These are phyloP conservation scores for Coptodon rendalli DNA, from an alignment of 2,113 vertebrate species.

Conservation along the genomic window DNA sequence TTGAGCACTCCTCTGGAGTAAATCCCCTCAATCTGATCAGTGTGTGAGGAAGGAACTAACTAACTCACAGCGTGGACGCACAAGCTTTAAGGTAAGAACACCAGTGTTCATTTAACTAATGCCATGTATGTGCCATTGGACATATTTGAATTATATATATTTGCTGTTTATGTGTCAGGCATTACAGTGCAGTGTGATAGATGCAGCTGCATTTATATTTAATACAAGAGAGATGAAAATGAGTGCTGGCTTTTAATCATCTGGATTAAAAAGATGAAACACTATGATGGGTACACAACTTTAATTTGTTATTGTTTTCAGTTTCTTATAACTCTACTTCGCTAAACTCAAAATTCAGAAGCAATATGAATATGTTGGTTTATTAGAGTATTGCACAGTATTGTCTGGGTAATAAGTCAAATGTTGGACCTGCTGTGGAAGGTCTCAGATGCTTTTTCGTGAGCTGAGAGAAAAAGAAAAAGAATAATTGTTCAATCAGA, in stretches of 20 bases:
- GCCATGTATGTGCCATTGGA: background rate
- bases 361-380: background rate
- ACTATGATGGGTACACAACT: background rate
- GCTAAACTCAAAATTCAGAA: background rate
- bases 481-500: background rate
- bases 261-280: background rate
- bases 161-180: background rate
- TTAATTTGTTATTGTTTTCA: background rate
- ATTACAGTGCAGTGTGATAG: background rate
- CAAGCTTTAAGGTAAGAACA: conserved; percentile 31
- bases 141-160: background rate
- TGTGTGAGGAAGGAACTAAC: conserved; percentile 1
- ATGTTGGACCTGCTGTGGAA: background rate
- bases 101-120: background rate
- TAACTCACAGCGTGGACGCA: background rate
- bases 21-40: conserved; percentile 61
- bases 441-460: background rate
- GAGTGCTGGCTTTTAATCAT: background rate
- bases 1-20: conserved; percentile 37
- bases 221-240: background rate
- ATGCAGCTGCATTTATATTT: background rate
- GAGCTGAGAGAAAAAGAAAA: background rate
- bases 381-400: background rate
- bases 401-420: background rate
- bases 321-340: background rate